These are phyloP conservation scores for Pygmarrhopalites habei DNA, from an alignment of 1,140 invertebrate species.

Conservation along the genomic window DNA sequence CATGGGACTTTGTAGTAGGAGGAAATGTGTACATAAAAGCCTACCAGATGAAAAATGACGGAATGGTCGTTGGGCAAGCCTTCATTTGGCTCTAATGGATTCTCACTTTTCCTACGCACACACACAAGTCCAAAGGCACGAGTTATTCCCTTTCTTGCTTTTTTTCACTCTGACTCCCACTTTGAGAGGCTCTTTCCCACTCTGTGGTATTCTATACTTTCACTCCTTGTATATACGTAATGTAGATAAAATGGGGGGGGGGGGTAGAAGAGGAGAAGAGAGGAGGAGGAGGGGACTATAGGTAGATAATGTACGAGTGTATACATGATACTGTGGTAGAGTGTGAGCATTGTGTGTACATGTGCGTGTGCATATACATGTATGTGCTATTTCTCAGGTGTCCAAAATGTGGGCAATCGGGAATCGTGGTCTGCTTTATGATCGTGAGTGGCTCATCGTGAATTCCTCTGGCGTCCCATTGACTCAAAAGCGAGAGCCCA, in stretches of 20 bases:
- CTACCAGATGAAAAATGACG: slow-evolving; percentile 12
- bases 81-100: slow-evolving; percentile 13
- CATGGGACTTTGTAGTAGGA: background rate
- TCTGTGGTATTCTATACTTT: too few species aligned
- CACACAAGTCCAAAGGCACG: background rate
- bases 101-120: background rate
- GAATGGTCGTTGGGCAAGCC: slow-evolving; percentile 9
- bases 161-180: too few species aligned
- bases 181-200: too few species aligned
- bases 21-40: background rate
- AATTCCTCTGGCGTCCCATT: slow-evolving; percentile 67
- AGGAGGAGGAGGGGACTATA: too few species aligned
- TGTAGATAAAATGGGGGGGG: too few species aligned
- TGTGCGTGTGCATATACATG: too few species aligned
- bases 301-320: too few species aligned
- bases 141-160: too few species aligned
- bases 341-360: too few species aligned
- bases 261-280: too few species aligned
- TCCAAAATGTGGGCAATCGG: slow-evolving; percentile 60
- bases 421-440: slow-evolving; percentile 69
- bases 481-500: slow-evolving; percentile 77
- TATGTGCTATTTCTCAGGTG: slow-evolving; percentile 37
- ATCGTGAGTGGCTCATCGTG: slow-evolving; percentile 88
- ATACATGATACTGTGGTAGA: too few species aligned
- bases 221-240: too few species aligned